Percentiles rank a stretch among this genome's conserved stretches.
Evolutionary conservation across 2,113 vertebrate genomes (phyloP).

Genomic region (Chaenogobius annularis): DNA sequence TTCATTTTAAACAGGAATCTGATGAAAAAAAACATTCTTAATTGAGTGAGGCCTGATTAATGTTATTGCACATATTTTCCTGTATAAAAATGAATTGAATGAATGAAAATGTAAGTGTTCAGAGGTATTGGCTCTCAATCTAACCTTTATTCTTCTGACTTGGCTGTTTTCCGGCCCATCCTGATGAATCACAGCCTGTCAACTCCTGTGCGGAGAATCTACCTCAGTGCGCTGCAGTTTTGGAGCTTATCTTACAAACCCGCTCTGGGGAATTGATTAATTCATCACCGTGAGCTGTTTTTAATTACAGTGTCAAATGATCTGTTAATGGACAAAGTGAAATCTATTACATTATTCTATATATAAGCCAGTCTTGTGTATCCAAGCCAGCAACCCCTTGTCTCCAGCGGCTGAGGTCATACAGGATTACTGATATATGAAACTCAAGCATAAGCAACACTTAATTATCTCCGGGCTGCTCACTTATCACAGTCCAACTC

Average conservation of each 20-base stretch:
- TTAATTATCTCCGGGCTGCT: constrained; percentile 60
- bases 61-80: too few species aligned
- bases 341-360: constrained; percentile 69
- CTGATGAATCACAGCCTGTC: constrained; percentile 31
- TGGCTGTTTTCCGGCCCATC: constrained; percentile 21
- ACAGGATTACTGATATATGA: constrained; percentile 68
- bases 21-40: neutral
- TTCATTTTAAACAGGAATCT: neutral
- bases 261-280: constrained; percentile 65
- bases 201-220: constrained; percentile 40
- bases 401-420: constrained; percentile 63
- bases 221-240: constrained; percentile 25
- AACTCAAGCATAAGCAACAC: constrained; percentile 56
- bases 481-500: constrained; percentile 43
- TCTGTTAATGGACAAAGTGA: constrained; percentile 74
- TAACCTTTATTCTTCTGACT: constrained; percentile 1
- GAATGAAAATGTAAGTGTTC: neutral
- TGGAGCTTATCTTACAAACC: constrained; percentile 61
- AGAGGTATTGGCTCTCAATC: neutral
- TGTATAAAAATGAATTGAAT: too few species aligned
- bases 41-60: neutral
- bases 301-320: constrained; percentile 79
- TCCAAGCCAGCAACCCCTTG: constrained; percentile 40
- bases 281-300: constrained; percentile 69
- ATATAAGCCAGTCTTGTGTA: constrained; percentile 53